A percentile compares a stretch with the other conserved stretches of the same genome.
Conservation (phyloP, 2,113 vertebrate species). For the Petromus typicus region DNA sequence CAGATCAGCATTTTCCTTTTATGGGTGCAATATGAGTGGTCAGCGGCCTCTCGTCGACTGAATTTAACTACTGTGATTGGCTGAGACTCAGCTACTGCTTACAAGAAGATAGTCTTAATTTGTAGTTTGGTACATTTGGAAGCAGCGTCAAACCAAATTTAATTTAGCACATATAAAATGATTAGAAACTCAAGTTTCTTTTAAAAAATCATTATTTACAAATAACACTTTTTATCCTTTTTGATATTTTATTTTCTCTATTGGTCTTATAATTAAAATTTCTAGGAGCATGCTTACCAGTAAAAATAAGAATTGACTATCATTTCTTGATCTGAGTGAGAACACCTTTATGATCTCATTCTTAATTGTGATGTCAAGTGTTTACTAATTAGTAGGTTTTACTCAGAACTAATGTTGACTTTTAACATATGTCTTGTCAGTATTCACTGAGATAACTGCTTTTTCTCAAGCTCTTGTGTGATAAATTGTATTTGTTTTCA, state of each 20-base stretch:
- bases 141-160: not conserved
- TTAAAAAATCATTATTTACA: not conserved
- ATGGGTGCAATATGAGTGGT: not conserved
- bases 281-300: not conserved
- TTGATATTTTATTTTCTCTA: not conserved
- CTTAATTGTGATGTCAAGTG: not conserved
- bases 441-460: not conserved
- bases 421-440: not conserved
- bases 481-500: not conserved
- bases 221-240: not conserved
- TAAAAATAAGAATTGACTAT: not conserved
- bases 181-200: not conserved
- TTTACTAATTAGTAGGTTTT: not conserved
- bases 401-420: conserved; percentile 18
- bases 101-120: not conserved
- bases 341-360: not conserved
- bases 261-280: not conserved
- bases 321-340: not conserved
- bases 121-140: not conserved
- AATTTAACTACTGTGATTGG: not conserved
- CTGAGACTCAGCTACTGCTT: not conserved
- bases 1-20: not conserved
- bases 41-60: not conserved
- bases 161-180: not conserved
- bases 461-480: not conserved